Evolutionary conservation across 1,140 invertebrate genomes (phyloP).

Genomic region (Coelopa frigida): DNA sequence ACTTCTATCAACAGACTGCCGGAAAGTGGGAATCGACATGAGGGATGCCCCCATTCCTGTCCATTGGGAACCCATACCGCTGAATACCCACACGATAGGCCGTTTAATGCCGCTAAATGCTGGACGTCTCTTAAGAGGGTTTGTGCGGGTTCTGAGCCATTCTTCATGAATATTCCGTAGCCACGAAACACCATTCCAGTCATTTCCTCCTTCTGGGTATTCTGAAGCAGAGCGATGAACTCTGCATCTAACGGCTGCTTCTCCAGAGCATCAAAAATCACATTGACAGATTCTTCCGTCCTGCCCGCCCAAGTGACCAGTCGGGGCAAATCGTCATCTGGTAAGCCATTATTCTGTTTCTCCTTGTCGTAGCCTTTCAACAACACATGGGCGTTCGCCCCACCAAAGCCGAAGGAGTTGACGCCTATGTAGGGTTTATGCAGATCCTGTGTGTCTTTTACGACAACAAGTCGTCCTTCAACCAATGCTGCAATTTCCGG

Average conservation of each 20-base stretch:
- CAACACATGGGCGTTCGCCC: conserved; percentile 65
- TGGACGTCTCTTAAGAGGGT: conserved; percentile 47
- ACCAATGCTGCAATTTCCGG: conserved; percentile 63
- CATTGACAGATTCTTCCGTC: conserved; percentile 58
- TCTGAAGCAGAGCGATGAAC: conserved; percentile 50
- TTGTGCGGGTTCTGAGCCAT: conserved; percentile 45
- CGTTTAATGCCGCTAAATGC: conserved; percentile 52
- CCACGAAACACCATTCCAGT: conserved; percentile 53
- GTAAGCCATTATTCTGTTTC: conserved; percentile 49
- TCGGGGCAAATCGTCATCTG: conserved; percentile 49
- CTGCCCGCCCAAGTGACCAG: conserved; percentile 52
- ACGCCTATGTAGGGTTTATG: conserved; percentile 57
- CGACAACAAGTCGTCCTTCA: conserved; percentile 63
- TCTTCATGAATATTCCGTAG: conserved; percentile 49
- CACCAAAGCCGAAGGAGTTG: conserved; percentile 82
- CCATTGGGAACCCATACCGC: conserved; percentile 90
- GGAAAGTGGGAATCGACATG: conserved; percentile 62
- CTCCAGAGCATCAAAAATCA: conserved; percentile 59
- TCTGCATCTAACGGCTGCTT: conserved; percentile 53
- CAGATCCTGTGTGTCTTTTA: conserved; percentile 59
- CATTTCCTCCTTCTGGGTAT: conserved; percentile 50
- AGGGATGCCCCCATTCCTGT: conserved; percentile 65
- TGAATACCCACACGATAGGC: conserved; percentile 85
- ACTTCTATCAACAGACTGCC: conserved; percentile 63
- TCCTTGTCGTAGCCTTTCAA: conserved; percentile 52